Evolutionary conservation across 2,888 invertebrate species (phyloP), one percentile per base, ranked within the genome.

Genomic region (Stenichneumon culpator): DNA sequence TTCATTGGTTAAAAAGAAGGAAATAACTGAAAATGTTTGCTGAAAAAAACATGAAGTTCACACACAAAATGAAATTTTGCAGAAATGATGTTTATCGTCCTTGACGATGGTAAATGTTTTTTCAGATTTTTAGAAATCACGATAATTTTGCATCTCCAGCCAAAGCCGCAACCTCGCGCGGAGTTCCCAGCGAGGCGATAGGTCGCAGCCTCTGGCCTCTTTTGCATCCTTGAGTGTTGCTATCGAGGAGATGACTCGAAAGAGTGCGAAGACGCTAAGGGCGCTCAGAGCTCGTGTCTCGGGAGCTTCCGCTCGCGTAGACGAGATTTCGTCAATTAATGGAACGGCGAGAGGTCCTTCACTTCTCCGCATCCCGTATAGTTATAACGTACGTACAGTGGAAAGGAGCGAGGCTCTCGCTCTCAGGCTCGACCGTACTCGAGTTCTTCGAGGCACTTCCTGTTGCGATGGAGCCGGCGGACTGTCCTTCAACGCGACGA

Each of bases 371-470:
- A 25, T 3, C 25, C 14, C 57, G 4, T 57, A 57, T 57, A 57
- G 57, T 57, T 36, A 65, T 77, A 52, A 36, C 7, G 19, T 22
- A 14, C 19, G 52, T 32, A 25, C 7, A 16, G 19, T 1, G 28
- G 22, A 44, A 39, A 25, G 68, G 68, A 39, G 68, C 47, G 25
- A 60, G 60, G 28, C 57, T 47, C 44, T 57, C 60, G 25, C 28
- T 25, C 60, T 74, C 44, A 32, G 44, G 25, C 73, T 25, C 9
- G 9, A 47, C 44, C 36, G 44, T 54, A 19, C 75, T 77, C 52
- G 50, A 67, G 50, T 14, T 77, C 36, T 50, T 67, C 52, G 75
- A 77, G 75, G 36, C 52, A 77, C 75, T 77, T 77, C n/a, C 72
- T 36, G 52, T n/a, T 22, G 52, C 19, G 28, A 47, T 52, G 65